Conservation (phyloP, 2,888 invertebrate species). For the Atrina japonica region DNA sequence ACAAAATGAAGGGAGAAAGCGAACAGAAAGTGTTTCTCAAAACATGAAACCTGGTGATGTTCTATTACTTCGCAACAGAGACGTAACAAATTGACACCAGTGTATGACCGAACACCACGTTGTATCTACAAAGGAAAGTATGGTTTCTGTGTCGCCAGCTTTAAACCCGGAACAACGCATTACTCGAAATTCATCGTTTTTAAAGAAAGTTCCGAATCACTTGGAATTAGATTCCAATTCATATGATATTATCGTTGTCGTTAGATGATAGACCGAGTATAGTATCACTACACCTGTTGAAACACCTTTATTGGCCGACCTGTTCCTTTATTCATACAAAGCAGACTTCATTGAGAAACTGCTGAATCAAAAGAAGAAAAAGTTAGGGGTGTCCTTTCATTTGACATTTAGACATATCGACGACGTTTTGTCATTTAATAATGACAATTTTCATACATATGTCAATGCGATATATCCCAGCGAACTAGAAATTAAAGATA, state of each 20-base stretch:
- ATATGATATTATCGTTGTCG: not conserved
- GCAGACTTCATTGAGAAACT: no score
- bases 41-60: conserved; percentile 17
- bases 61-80: conserved; percentile 20
- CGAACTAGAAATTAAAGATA: no score
- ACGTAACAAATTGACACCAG: conserved; percentile 14
- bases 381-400: no score
- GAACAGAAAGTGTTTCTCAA: not conserved
- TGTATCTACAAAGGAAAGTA: conserved; percentile 16
- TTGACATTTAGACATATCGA: no score
- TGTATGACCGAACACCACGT: conserved; percentile 12
- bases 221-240: not conserved
- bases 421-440: no score
- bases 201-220: conserved; percentile 15
- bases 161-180: not conserved
- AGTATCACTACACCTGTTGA: not conserved
- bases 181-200: conserved; percentile 31
- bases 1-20: conserved; percentile 17
- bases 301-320: no score
- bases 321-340: no score
- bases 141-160: conserved; percentile 21
- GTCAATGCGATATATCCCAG: no score
- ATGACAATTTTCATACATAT: no score
- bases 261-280: not conserved
- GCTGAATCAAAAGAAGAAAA: no score